Conservation (phyloP, 2,113 vertebrate genomes). For the Dromas ardeola region DNA sequence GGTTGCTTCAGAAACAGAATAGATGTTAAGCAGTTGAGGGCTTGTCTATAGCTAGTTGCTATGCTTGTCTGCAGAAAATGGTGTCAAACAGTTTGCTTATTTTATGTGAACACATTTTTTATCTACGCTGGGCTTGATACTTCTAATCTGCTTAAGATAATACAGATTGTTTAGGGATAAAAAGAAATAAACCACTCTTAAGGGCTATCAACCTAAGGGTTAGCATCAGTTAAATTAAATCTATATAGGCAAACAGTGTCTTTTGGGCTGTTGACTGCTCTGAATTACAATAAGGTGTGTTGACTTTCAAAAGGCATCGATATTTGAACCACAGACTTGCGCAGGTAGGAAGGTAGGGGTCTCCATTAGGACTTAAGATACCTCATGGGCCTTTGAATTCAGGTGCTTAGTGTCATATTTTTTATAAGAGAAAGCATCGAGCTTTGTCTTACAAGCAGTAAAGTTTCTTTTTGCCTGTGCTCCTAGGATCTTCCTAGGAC, state of each 20-base stretch:
- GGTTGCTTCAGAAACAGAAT: not conserved
- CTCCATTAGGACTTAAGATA: not conserved
- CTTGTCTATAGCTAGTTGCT: not conserved
- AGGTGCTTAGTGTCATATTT: not conserved
- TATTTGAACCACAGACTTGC: not conserved
- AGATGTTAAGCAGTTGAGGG: not conserved
- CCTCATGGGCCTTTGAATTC: not conserved
- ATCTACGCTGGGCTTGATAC: not conserved
- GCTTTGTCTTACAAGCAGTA: not conserved
- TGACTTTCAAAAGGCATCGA: accelerated
- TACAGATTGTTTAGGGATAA: not conserved
- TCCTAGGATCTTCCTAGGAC: not conserved
- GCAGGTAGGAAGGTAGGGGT: not conserved
- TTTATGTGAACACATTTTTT: not conserved
- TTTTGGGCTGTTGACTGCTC: not conserved
- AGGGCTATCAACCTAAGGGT: not conserved
- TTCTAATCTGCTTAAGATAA: not conserved
- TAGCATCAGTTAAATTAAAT: not conserved
- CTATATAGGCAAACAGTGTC: not conserved
- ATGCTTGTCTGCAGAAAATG: not conserved
- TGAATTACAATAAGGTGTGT: not conserved
- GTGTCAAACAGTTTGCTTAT: not conserved
- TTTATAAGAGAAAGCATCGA: not conserved
- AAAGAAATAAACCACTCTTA: not conserved
- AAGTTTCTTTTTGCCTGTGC: not conserved